These are phyloP conservation scores for Mythimna lalbum DNA, from an alignment of 2,888 invertebrate genomes.

Conservation along the genomic window DNA sequence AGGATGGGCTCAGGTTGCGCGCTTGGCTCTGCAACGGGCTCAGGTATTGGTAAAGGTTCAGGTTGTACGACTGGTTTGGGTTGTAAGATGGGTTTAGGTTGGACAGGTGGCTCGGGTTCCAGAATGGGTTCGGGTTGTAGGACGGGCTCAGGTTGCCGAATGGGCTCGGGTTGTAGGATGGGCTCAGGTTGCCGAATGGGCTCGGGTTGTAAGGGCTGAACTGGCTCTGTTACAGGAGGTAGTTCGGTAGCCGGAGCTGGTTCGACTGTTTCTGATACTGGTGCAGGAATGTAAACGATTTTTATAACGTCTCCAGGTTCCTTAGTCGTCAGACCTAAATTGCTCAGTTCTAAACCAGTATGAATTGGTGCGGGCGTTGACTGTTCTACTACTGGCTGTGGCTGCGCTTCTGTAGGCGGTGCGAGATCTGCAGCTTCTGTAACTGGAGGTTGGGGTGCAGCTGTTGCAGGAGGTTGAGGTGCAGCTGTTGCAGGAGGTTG, in stretches of 20 bases:
- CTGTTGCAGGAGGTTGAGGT: not conserved
- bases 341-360: too few species aligned
- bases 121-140: not conserved
- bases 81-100: not conserved
- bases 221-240: not conserved
- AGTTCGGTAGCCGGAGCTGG: not conserved
- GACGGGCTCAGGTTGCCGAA: not conserved
- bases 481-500: not conserved
- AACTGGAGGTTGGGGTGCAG: not conserved
- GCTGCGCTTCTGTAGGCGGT: not conserved
- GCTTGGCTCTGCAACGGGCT: not conserved
- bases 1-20: not conserved
- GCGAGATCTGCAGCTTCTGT: not conserved
- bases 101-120: not conserved
- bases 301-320: not conserved
- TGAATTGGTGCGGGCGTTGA: not conserved
- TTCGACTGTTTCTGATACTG: not conserved
- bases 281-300: too few species aligned
- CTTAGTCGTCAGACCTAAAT: not conserved
- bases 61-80: not conserved
- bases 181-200: not conserved
- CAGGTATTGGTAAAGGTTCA: not conserved
- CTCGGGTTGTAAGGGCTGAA: conserved; percentile 1
- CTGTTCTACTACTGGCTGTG: not conserved
- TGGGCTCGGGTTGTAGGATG: not conserved